Conservation (phyloP, 2,113 vertebrate genomes). For the Lagopus leucura region DNA sequence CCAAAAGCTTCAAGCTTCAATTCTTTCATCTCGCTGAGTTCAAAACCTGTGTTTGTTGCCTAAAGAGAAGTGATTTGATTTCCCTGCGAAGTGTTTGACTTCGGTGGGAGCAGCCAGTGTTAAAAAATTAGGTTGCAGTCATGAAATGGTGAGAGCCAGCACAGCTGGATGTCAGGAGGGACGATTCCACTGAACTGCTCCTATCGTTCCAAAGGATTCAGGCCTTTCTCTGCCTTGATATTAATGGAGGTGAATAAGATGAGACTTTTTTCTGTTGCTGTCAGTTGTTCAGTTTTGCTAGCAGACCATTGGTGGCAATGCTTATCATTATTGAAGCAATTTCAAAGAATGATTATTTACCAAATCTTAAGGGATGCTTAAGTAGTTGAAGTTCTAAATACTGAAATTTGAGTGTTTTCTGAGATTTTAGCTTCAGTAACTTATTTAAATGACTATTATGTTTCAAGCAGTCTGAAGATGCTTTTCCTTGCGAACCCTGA, state of each 20-base stretch:
- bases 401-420: too few relatives aligned
- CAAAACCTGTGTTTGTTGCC: not conserved
- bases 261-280: not conserved
- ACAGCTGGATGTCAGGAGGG: fast-evolving
- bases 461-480: too few relatives aligned
- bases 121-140: not conserved
- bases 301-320: not conserved
- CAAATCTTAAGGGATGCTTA: not conserved
- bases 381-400: not conserved
- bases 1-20: not conserved
- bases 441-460: too few relatives aligned
- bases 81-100: not conserved
- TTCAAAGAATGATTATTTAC: not conserved
- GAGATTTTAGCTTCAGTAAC: too few relatives aligned
- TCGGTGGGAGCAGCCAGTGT: not conserved
- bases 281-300: not conserved
- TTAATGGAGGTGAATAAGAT: not conserved
- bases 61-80: not conserved
- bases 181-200: not conserved
- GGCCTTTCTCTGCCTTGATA: not conserved
- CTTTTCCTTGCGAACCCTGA: too few relatives aligned
- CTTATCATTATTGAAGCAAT: not conserved
- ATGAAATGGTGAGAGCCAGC: not conserved
- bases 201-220: not conserved
- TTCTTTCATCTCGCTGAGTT: not conserved